These are phyloP conservation scores for Neodon shergylaensis DNA, from an alignment of 2,113 vertebrate genomes.

Conservation along the genomic window DNA sequence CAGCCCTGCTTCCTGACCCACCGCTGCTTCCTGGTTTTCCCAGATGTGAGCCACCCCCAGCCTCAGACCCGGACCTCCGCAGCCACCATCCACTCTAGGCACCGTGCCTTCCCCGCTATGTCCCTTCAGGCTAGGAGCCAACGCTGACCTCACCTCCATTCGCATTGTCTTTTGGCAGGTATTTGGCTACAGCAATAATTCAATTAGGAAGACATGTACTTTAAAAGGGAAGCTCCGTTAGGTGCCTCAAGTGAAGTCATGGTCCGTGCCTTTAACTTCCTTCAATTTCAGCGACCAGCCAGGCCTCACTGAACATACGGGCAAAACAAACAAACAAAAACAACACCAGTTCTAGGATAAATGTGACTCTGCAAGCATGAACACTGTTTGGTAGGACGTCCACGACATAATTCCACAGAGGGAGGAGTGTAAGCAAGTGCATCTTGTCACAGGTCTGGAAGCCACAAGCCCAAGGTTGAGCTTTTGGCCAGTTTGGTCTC, in stretches of 20 bases:
- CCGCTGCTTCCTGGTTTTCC: not conserved
- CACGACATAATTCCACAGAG: not conserved
- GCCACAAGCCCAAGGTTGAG: not conserved
- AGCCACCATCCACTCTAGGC: not conserved
- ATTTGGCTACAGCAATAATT: not conserved
- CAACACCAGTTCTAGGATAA: not conserved
- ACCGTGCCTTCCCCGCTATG: not conserved
- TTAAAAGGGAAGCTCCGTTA: not conserved
- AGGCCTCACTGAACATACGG: not conserved
- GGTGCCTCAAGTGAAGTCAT: too few relatives aligned
- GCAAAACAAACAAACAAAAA: not conserved
- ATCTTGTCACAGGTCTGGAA: not conserved
- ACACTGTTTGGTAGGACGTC: not conserved
- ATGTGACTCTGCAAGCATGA: not conserved
- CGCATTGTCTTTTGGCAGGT: not conserved
- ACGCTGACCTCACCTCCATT: not conserved
- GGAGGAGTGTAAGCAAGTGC: not conserved
- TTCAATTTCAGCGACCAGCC: not conserved
- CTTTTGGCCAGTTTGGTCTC: not conserved
- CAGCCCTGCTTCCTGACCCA: not conserved
- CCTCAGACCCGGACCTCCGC: fast-evolving
- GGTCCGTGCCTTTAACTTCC: not conserved
- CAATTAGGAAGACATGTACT: not conserved
- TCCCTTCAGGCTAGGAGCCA: not conserved
- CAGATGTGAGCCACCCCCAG: not conserved